Conservation (phyloP, 2,888 invertebrate genomes). For the Drosophila mettleri region DNA sequence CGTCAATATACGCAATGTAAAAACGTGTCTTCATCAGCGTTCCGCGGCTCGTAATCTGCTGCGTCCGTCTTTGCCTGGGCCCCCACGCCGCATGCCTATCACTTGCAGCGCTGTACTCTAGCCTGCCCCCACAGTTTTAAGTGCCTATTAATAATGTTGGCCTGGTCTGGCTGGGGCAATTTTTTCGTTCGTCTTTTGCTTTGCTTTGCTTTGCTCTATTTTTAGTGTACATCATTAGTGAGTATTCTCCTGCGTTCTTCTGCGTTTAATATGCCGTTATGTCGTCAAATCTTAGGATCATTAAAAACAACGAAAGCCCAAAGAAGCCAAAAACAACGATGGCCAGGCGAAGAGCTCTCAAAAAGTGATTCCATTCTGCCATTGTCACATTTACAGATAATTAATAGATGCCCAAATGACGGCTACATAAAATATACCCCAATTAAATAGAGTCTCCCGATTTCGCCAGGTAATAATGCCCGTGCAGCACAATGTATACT, state of each 20-base stretch:
- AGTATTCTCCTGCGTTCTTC: conserved; percentile 42
- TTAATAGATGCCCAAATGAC: conserved; percentile 66
- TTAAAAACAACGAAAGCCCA: conserved; percentile 59
- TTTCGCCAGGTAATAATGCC: conserved; percentile 20
- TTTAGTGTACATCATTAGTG: conserved; percentile 68
- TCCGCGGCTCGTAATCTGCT: conserved; percentile 62
- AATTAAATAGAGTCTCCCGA: conserved; percentile 54
- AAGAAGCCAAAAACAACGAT: conserved; percentile 3
- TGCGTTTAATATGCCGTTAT: conserved; percentile 75
- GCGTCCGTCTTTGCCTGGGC: conserved; percentile 21
- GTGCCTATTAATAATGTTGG: conserved; percentile 77
- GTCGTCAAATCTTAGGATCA: conserved; percentile 73
- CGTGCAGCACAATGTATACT: background rate
- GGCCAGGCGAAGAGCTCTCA: conserved; percentile 28
- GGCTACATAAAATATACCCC: conserved; percentile 56
- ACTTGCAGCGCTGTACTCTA: conserved; percentile 23
- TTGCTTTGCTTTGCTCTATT: conserved; percentile 62
- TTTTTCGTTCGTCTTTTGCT: conserved; percentile 42
- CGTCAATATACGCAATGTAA: conserved; percentile 77
- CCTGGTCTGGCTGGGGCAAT: conserved; percentile 52
- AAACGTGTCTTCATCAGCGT: conserved; percentile 77
- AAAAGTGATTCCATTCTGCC: conserved; percentile 43
- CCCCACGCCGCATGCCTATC: background rate
- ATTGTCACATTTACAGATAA: conserved; percentile 60
- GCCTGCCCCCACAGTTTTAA: conserved; percentile 55